Percentiles rank a stretch among this genome's conserved stretches.
These are phyloP conservation scores for Cinara cedri DNA, from an alignment of 2,888 invertebrate species.

Conservation along the genomic window DNA sequence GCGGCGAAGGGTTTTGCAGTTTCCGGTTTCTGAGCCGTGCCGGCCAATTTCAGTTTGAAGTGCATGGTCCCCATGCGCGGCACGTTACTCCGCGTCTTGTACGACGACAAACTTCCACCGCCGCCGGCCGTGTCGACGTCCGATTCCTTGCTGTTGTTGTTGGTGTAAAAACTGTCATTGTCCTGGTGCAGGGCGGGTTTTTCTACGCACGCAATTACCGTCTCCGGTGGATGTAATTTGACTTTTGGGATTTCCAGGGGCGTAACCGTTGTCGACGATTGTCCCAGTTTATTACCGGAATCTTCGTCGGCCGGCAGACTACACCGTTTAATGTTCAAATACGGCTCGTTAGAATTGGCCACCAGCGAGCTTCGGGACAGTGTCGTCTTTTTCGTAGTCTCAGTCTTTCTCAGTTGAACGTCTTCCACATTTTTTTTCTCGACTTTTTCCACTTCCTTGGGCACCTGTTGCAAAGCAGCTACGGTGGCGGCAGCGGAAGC, in stretches of 20 bases:
- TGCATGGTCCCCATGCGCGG: slow-evolving; percentile 46
- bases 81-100: slow-evolving; percentile 44
- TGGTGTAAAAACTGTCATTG: neutral
- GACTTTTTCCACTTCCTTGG: neutral
- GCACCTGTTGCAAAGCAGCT: neutral
- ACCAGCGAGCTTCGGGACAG: slow-evolving; percentile 60
- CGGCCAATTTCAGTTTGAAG: slow-evolving; percentile 39
- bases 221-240: slow-evolving; percentile 20
- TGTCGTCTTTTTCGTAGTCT: slow-evolving; percentile 58
- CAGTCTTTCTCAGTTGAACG: slow-evolving; percentile 29
- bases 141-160: neutral
- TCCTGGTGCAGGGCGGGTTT: neutral
- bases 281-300: slow-evolving; percentile 31
- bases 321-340: slow-evolving; percentile 59
- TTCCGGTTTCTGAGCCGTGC: slow-evolving; percentile 49
- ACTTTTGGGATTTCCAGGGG: slow-evolving; percentile 16
- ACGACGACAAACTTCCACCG: neutral
- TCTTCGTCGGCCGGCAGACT: slow-evolving; percentile 44
- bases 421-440: slow-evolving; percentile 10
- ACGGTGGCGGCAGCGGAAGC: neutral
- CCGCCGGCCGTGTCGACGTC: neutral
- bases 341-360: slow-evolving; percentile 60
- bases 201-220: neutral
- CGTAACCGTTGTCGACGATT: neutral
- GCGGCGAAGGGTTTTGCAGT: neutral